phyloP scores from a whole-genome alignment of 1,140 invertebrate species.

The Nautilus pompilius region DNA sequence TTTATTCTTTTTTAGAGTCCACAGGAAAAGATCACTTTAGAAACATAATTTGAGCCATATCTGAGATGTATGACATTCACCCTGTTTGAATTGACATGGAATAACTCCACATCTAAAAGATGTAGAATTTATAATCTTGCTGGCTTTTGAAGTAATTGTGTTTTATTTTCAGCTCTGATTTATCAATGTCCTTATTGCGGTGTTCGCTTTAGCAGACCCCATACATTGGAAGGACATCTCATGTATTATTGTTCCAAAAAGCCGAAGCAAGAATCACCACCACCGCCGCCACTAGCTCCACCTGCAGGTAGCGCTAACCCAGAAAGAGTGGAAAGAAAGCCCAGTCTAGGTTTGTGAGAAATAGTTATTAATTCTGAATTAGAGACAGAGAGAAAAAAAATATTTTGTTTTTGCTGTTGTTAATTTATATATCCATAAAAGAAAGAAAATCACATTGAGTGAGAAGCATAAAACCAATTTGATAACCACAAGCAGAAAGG shows the following conservation, averaged over 20 bases:
- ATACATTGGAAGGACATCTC: constrained; percentile 90
- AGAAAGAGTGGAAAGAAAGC: constrained; percentile 3
- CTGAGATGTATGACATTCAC: too few species aligned
- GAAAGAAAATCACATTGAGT: background rate
- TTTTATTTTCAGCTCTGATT: constrained; percentile 37
- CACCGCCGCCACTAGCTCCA: constrained; percentile 9
- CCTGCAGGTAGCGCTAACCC: background rate
- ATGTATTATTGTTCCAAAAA: constrained; percentile 81
- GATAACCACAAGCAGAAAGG: background rate
- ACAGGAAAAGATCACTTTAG: too few species aligned
- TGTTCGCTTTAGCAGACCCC: constrained; percentile 91
- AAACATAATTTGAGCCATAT: too few species aligned
- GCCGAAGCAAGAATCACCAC: constrained; percentile 17
- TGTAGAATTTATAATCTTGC: background rate
- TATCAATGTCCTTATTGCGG: constrained; percentile 80
- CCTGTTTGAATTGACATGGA: too few species aligned
- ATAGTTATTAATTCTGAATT: background rate
- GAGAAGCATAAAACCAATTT: background rate
- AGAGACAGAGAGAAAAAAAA: background rate
- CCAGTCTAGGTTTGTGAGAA: constrained; percentile 1
- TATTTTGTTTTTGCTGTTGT: background rate
- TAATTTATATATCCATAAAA: background rate
- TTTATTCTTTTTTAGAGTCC: too few species aligned
- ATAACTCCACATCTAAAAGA: too few species aligned
- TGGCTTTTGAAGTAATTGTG: too few species aligned